Conservation (phyloP, 1,140 invertebrate species). For the Leguminivora glycinivorella region DNA sequence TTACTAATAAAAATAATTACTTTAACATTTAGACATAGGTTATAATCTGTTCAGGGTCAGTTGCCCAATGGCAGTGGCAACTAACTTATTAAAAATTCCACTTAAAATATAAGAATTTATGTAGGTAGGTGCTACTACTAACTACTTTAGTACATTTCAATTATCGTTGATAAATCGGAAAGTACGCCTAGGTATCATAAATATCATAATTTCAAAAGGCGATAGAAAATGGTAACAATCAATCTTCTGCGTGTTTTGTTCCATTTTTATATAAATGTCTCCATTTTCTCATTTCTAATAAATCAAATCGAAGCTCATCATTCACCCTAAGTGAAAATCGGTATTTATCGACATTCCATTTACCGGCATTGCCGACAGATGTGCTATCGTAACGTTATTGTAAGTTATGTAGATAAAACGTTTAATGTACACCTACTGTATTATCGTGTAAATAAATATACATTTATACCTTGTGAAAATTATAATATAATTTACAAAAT, state of each 20-base stretch:
- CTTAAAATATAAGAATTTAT: constrained; percentile 38
- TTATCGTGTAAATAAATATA: too few relatives aligned
- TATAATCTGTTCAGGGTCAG: constrained; percentile 15
- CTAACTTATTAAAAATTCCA: constrained; percentile 61
- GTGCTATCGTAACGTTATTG: not conserved
- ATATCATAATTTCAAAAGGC: not conserved
- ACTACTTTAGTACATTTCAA: too few relatives aligned
- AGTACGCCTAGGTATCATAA: too few relatives aligned
- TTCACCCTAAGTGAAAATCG: not conserved
- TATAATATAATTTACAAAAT: not conserved
- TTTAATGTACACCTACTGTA: too few relatives aligned
- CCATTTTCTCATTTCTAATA: not conserved
- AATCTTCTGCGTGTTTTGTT: not conserved
- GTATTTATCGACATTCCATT: constrained; percentile 13
- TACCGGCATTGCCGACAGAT: not conserved
- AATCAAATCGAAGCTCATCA: not conserved
- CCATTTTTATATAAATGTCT: constrained; percentile 2
- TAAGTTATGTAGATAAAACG: not conserved
- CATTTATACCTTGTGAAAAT: too few relatives aligned
- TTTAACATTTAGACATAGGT: not conserved
- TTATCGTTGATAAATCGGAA: too few relatives aligned
- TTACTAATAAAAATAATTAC: too few relatives aligned
- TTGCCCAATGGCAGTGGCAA: constrained; percentile 53
- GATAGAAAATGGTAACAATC: not conserved
- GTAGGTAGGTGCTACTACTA: not conserved